phyloP scores from a whole-genome alignment of 2,113 vertebrate species.

The Hepsetus odoe region DNA sequence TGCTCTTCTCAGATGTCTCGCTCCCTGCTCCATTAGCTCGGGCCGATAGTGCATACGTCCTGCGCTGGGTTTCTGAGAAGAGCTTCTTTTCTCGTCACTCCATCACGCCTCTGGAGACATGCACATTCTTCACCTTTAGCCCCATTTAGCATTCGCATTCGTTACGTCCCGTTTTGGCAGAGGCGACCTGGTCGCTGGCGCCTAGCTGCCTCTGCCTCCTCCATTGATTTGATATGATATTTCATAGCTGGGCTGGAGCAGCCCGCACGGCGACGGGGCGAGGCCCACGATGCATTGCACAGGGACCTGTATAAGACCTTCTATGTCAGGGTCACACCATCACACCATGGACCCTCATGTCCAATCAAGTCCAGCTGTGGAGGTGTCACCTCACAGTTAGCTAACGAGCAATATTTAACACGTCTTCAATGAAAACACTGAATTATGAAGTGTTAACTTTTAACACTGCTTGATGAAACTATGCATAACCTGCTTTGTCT shows the following conservation, averaged over 20 bases:
- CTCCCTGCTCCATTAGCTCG: constrained; percentile 45
- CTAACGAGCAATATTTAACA: not conserved
- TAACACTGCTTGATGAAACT: not conserved
- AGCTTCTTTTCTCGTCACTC: constrained; percentile 56
- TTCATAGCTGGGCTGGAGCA: constrained; percentile 52
- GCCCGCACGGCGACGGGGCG: constrained; percentile 31
- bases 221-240: constrained; percentile 65
- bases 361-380: not conserved
- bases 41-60: constrained; percentile 48
- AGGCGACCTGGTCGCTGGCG: constrained; percentile 55
- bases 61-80: constrained; percentile 54
- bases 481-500: not conserved
- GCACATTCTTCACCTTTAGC: constrained; percentile 57
- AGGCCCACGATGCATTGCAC: constrained; percentile 29
- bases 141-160: constrained; percentile 57
- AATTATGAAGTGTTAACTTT: not conserved
- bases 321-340: constrained; percentile 39
- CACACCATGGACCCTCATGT: not conserved
- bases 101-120: constrained; percentile 55
- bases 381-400: not conserved
- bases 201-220: constrained; percentile 51
- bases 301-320: constrained; percentile 29
- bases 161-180: constrained; percentile 54
- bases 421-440: not conserved
- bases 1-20: constrained; percentile 49